phyloP scores from a whole-genome alignment of 2,797 vertebrate genomes.

The Pogoniulus pusillus region DNA sequence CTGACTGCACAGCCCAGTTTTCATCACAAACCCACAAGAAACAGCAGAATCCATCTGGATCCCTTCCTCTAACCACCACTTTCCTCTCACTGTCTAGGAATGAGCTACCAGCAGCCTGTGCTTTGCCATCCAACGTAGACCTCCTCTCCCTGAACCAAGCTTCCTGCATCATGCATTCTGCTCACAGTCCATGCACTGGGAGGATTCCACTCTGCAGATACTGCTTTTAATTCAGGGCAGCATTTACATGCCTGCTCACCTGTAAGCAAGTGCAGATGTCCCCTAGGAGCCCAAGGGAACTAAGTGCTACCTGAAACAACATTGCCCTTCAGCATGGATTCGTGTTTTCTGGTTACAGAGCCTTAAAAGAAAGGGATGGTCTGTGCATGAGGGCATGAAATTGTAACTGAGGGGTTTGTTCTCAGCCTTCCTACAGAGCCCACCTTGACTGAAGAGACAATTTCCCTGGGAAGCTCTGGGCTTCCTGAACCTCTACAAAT shows the following conservation, averaged over 20 bases:
- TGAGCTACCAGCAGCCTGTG: too few species aligned
- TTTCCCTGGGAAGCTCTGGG: neutral
- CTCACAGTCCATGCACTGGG: fast-evolving
- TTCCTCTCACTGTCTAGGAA: neutral
- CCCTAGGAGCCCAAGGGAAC: neutral
- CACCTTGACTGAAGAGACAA: fast-evolving
- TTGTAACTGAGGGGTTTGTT: neutral
- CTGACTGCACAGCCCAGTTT: neutral
- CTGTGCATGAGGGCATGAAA: neutral
- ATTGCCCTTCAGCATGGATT: neutral
- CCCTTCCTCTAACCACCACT: neutral
- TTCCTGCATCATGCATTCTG: neutral
- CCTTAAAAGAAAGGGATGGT: neutral
- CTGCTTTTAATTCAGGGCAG: neutral
- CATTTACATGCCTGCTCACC: neutral
- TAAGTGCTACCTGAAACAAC: neutral
- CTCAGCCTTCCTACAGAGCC: neutral
- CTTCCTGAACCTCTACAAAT: neutral
- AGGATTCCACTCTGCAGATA: neutral
- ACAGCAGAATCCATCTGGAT: neutral
- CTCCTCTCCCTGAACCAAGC: neutral
- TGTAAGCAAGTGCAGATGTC: neutral
- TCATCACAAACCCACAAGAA: neutral
- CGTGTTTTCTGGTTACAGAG: neutral
- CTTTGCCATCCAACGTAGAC: neutral